Evolutionary conservation across 2,797 vertebrate species (phyloP).

Genomic region (Menidia menidia): DNA sequence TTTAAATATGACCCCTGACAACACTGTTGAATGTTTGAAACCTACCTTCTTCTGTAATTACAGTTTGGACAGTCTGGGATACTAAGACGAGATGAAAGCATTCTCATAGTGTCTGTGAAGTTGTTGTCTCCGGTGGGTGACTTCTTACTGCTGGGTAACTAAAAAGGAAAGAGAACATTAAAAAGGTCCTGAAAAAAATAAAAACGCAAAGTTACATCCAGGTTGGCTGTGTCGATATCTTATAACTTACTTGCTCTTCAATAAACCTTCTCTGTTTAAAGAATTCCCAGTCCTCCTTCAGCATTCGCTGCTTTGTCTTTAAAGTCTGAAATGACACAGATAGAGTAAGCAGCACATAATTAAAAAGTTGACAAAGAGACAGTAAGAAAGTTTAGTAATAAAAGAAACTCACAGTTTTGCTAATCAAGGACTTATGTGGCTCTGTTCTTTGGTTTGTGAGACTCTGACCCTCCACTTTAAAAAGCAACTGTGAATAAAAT

Average conservation of each 20-base stretch:
- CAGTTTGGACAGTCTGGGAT: constrained; percentile 98
- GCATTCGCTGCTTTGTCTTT: constrained; percentile 92
- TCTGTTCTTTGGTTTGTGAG: constrained; percentile 83
- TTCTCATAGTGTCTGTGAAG: constrained; percentile 96
- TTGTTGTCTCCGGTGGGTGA: constrained; percentile 89
- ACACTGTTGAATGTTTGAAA: constrained; percentile 4
- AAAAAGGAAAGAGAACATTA: constrained; percentile 30
- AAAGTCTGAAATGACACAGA: constrained; percentile 83
- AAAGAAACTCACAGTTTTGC: constrained; percentile 82
- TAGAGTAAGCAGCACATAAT: constrained; percentile 2
- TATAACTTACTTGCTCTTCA: constrained; percentile 90
- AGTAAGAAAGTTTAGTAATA: not conserved
- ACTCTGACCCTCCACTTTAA: constrained; percentile 85
- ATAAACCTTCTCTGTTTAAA: constrained; percentile 94
- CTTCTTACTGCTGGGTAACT: constrained; percentile 93
- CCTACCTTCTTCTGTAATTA: constrained; percentile 94
- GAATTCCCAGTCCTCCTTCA: constrained; percentile 97
- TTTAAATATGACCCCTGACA: not conserved
- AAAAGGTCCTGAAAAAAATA: not conserved
- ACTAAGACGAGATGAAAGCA: constrained; percentile 93
- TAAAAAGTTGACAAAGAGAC: not conserved
- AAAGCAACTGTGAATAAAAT: constrained; percentile 77
- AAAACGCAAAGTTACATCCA: not conserved
- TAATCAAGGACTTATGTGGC: constrained; percentile 85
- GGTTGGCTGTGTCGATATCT: not conserved